Evolutionary conservation across 2,888 invertebrate genomes (phyloP).

Genomic region (Orchesella flavescens): DNA sequence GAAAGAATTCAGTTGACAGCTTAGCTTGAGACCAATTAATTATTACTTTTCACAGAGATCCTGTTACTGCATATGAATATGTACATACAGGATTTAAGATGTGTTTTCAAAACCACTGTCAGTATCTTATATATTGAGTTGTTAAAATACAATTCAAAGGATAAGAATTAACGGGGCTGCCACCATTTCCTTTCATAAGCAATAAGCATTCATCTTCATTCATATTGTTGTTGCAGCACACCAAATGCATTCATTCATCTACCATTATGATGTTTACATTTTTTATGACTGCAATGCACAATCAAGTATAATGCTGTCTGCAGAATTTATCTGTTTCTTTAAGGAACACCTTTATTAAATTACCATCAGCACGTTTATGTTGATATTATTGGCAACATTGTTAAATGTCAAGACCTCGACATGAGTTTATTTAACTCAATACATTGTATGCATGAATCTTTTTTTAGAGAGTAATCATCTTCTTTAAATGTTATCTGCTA

Average conservation of each 20-base stretch:
- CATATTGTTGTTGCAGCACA: too few relatives aligned
- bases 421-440: too few relatives aligned
- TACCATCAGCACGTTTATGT: too few relatives aligned
- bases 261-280: conserved; percentile 15
- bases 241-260: neutral
- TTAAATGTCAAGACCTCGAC: too few relatives aligned
- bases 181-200: neutral
- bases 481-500: too few relatives aligned
- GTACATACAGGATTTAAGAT: neutral
- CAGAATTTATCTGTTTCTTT: too few relatives aligned
- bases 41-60: neutral
- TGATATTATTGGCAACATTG: too few relatives aligned
- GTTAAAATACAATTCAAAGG: neutral
- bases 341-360: too few relatives aligned
- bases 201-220: neutral
- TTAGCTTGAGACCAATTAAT: conserved; percentile 22
- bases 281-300: neutral
- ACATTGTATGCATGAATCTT: too few relatives aligned
- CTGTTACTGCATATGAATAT: neutral
- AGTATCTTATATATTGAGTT: neutral
- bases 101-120: neutral
- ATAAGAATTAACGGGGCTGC: conserved; percentile 20
- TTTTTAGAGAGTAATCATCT: too few relatives aligned
- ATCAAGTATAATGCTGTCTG: neutral
- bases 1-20: conserved; percentile 25